Evolutionary conservation across 1,140 invertebrate species (phyloP).

Genomic region (Meteorus sp.): DNA sequence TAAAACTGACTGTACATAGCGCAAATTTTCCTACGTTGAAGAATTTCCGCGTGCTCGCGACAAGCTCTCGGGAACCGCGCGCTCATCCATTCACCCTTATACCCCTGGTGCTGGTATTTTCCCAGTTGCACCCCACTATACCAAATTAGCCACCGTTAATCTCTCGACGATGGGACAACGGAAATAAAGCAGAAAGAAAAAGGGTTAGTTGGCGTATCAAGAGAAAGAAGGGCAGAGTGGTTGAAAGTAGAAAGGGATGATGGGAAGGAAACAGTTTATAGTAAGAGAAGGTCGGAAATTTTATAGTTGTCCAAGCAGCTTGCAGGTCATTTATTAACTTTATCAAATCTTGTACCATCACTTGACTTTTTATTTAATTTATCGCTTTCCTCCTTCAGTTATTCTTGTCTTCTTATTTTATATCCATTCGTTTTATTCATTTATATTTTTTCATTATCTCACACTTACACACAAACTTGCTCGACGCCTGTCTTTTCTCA

Average conservation of each 20-base stretch:
- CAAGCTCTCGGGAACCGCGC: background rate
- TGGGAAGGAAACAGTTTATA: background rate
- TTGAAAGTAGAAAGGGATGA: background rate
- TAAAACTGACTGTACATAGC: too few species aligned
- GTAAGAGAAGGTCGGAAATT: conserved; percentile 3
- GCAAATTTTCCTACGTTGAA: conserved; percentile 2
- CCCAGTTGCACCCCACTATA: conserved; percentile 1
- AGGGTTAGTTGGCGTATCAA: background rate
- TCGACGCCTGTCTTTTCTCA: background rate
- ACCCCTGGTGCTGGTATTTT: background rate
- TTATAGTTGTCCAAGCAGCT: conserved; percentile 4
- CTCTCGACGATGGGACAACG: conserved; percentile 23
- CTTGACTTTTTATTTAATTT: too few species aligned
- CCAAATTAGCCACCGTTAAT: conserved; percentile 32
- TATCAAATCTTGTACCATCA: conserved; percentile 9
- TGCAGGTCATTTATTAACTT: conserved; percentile 11
- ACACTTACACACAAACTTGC: background rate
- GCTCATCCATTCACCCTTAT: conserved; percentile 6
- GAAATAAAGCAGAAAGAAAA: conserved; percentile 21
- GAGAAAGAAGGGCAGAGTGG: background rate
- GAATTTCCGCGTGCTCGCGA: background rate
- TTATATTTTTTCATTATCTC: background rate
- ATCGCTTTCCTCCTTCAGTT: background rate
- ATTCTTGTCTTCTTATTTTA: background rate
- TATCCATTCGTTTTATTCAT: background rate